Base-by-base conservation (phyloP, 2,888 invertebrate genomes). In the Hyppa rectilinea region DNA sequence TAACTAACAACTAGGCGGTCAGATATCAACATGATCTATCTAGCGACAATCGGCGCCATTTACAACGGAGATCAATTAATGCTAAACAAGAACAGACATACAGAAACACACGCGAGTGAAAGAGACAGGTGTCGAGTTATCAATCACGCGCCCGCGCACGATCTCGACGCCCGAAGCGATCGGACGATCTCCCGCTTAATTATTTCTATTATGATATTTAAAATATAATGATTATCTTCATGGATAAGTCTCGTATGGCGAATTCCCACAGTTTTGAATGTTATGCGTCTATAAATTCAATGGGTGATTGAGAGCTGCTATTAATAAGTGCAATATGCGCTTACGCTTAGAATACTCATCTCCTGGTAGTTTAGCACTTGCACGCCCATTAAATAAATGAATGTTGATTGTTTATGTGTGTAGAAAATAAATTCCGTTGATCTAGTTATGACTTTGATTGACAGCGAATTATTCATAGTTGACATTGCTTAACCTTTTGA, bases 171-270 rank as follows among this genome's bases (percentile, higher is more conserved):
- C 90, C 76, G 90, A 87, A 92, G 95, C 94, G 90, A 94, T 94
- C 92, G 90, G 89, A 86, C 91, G 91, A 94, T 95, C 92, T 91
- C 90, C 85, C 82, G 91, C 92, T 93, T 95, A 94, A 95, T 96
- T 95, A 95, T 95, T 95, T 95, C 93, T 95, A 96, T 95, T 96
- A 95, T 95, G 92, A 94, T 95, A 94, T 94, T 94, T 93, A 92
- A 93, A 94, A 91, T 92, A 92, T 94, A 92, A 93, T 93, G 91
- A 94, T 93, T 91, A 92, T 91, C 89, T 89, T 80, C 74, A 85
- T 73, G 88, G 87, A 88, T 91, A 86, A 88, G 83, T 83, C 77
- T 88, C 82, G 87, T 87, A 89, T 92, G 85, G 93, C 92, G 89
- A 94, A 94, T 94, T 94, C 93, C 92, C 93, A 94, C 92, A 94